Percentiles rank a stretch among this genome's conserved stretches.
phyloP scores from a whole-genome alignment of 1,140 invertebrate species.

The Drosophila truncata region DNA sequence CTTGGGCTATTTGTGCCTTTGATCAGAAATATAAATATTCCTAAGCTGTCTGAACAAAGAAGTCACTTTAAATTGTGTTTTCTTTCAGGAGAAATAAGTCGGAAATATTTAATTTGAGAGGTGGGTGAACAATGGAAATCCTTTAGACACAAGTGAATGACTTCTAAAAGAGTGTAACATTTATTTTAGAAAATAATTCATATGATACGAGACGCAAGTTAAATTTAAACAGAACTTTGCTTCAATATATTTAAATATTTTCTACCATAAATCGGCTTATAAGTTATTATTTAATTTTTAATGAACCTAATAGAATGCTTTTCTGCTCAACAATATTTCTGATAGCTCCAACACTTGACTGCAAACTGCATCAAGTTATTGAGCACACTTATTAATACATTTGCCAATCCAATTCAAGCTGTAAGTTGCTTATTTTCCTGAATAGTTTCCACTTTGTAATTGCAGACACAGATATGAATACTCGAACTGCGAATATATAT shows the following conservation, averaged over 20 bases:
- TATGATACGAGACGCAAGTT: not conserved
- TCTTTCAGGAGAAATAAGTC: no score
- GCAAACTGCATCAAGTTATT: not conserved
- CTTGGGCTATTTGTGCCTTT: not conserved
- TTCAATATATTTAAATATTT: not conserved
- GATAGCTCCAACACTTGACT: not conserved
- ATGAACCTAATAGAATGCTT: not conserved
- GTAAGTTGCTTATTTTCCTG: slow-evolving; percentile 10
- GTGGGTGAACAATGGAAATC: not conserved
- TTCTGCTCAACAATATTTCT: not conserved
- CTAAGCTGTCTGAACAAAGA: no score
- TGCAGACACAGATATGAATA: not conserved
- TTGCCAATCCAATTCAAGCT: not conserved
- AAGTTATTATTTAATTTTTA: not conserved
- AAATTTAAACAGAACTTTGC: not conserved
- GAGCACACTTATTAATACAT: slow-evolving; percentile 1
- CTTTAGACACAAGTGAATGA: not conserved
- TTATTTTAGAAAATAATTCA: not conserved
- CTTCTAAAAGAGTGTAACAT: not conserved
- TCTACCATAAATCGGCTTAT: not conserved
- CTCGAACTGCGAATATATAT: slow-evolving; percentile 11
- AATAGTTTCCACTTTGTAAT: slow-evolving; percentile 2
- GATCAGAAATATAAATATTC: not conserved
- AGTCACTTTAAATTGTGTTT: not conserved
- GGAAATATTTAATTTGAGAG: not conserved